Conservation (phyloP, 2,113 vertebrate genomes). For the Tragulus kanchil region DNA sequence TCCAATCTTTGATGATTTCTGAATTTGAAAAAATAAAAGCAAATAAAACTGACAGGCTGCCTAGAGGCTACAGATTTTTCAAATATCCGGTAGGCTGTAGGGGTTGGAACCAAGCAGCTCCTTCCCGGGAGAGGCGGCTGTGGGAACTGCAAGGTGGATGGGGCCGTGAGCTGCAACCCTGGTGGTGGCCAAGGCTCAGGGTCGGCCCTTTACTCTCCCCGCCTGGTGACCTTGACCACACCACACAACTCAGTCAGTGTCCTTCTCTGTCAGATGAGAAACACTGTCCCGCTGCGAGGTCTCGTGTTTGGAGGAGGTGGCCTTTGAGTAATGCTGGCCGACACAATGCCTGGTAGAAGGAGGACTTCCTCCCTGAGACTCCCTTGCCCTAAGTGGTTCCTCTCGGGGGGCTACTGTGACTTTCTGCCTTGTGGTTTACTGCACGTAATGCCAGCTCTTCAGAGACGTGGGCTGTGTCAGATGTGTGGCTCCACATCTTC, state of each 20-base stretch:
- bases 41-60: not conserved
- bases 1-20: not conserved
- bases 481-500: no score
- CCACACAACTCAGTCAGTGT: not conserved
- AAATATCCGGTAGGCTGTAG: not conserved
- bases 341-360: not conserved
- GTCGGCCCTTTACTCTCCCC: not conserved
- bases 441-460: not conserved
- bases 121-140: no score
- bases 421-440: not conserved
- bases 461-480: not conserved
- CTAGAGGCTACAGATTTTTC: not conserved
- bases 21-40: not conserved
- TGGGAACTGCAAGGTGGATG: not conserved
- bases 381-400: no score
- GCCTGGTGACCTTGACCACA: not conserved
- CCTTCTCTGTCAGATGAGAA: not conserved
- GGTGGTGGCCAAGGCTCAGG: not conserved
- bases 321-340: accelerated
- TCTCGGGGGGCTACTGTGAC: not conserved
- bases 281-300: not conserved
- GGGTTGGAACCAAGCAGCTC: not conserved
- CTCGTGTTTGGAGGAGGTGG: not conserved
- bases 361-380: not conserved
- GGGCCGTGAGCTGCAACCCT: not conserved